Percentiles rank a stretch among this genome's conserved stretches.
phyloP scores from a whole-genome alignment of 2,797 vertebrate species.

The Enteromius viviparus region DNA sequence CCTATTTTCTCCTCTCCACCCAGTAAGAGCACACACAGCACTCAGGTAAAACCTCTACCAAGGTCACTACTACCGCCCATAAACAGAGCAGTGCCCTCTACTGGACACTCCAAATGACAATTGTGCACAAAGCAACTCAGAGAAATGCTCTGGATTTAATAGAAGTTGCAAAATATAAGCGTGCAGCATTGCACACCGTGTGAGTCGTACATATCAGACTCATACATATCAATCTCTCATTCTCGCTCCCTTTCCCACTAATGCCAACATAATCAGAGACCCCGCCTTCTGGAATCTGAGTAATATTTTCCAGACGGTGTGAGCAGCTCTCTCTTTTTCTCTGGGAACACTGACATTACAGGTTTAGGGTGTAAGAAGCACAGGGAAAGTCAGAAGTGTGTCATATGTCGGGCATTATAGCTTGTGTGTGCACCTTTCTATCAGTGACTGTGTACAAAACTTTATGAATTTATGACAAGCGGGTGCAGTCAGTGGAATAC shows the following conservation, averaged over 20 bases:
- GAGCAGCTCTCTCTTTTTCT: conserved; percentile 44
- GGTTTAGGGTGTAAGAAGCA: conserved; percentile 45
- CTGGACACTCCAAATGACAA: conserved; percentile 28
- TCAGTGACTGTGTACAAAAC: background rate
- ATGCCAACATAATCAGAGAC: conserved; percentile 66
- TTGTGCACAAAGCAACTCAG: background rate
- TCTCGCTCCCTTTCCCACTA: conserved; percentile 28
- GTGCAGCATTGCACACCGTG: conserved; percentile 11
- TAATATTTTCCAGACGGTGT: conserved; percentile 77
- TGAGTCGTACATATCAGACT: conserved; percentile 31
- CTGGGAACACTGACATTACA: conserved; percentile 45
- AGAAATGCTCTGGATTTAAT: background rate
- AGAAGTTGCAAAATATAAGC: conserved; percentile 4
- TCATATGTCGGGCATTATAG: background rate
- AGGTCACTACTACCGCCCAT: conserved; percentile 28
- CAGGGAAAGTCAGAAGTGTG: conserved; percentile 28
- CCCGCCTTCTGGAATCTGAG: conserved; percentile 70
- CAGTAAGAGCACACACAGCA: conserved; percentile 20
- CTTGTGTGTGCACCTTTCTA: background rate
- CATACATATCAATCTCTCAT: conserved; percentile 24
- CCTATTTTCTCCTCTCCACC: background rate
- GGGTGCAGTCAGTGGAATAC: conserved; percentile 17
- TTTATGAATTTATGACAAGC: conserved; percentile 10
- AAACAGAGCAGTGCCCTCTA: conserved; percentile 44
- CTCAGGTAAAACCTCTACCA: conserved; percentile 31